These are phyloP conservation scores for Apoda limacodes DNA, from an alignment of 2,888 invertebrate species.

Conservation along the genomic window DNA sequence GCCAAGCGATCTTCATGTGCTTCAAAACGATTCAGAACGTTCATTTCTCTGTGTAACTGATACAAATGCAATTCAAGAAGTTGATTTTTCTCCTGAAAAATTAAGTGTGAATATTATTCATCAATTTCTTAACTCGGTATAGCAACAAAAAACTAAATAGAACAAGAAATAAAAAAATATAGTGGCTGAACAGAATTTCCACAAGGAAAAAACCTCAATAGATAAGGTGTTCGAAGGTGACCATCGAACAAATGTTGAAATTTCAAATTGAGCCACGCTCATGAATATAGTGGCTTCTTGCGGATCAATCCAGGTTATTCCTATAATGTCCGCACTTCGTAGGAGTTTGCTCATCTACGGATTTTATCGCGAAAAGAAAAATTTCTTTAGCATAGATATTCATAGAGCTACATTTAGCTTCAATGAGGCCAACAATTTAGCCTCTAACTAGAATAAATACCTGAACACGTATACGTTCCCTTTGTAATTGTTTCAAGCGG, in stretches of 20 bases:
- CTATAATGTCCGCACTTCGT: too few species aligned
- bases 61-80: conserved; percentile 74
- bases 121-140: not conserved
- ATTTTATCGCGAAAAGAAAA: not conserved
- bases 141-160: not conserved
- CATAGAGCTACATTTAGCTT: not conserved
- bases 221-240: too few species aligned
- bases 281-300: too few species aligned
- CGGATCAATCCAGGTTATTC: too few species aligned
- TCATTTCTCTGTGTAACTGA: conserved; percentile 79
- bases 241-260: too few species aligned
- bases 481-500: conserved; percentile 64
- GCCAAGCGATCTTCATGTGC: conserved; percentile 74
- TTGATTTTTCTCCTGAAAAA: conserved; percentile 44
- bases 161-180: conserved; percentile 1
- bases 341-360: not conserved
- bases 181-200: not conserved
- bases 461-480: conserved; percentile 70
- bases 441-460: conserved; percentile 39
- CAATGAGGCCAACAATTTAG: conserved; percentile 20
- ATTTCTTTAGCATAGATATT: not conserved
- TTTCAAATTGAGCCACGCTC: too few species aligned
- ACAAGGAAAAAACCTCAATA: too few species aligned
- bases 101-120: not conserved
- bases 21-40: conserved; percentile 80